phyloP scores from a whole-genome alignment of 2,888 invertebrate genomes.

The Macrophya alboannulata region DNA sequence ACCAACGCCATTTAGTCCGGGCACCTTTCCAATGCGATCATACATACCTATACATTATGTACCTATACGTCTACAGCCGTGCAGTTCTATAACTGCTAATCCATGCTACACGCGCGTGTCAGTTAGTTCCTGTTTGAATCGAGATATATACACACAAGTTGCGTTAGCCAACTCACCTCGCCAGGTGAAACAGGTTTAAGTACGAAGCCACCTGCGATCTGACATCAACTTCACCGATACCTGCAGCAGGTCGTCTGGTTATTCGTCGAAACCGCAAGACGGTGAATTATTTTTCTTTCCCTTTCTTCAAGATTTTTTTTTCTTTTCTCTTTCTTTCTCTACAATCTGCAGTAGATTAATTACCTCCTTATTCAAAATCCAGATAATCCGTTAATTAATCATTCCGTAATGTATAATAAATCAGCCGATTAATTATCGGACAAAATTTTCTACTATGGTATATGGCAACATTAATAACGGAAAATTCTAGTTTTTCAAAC shows the following conservation, averaged over 20 bases:
- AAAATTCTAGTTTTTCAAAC: background rate
- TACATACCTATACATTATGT: background rate
- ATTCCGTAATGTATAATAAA: background rate
- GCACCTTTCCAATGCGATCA: conserved; percentile 38
- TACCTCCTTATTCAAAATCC: background rate
- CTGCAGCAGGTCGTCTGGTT: background rate
- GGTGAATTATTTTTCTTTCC: background rate
- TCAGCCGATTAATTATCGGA: background rate
- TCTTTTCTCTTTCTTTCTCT: background rate
- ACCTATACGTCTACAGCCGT: background rate
- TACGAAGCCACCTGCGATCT: conserved; percentile 44
- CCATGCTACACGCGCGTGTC: conserved; percentile 35
- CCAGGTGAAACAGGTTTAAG: conserved; percentile 54
- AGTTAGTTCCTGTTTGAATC: conserved; percentile 49
- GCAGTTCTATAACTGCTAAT: conserved; percentile 36
- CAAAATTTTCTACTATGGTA: background rate
- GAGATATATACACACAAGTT: conserved; percentile 34
- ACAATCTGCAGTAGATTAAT: background rate
- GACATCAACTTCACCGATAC: conserved; percentile 15
- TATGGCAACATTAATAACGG: background rate
- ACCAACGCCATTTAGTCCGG: background rate
- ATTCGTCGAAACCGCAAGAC: background rate
- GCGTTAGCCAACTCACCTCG: background rate
- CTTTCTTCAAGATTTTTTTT: background rate
- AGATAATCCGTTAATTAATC: background rate